Evolutionary conservation across 1,140 invertebrate species (phyloP).

Genomic region (Drosophila micromelanica): DNA sequence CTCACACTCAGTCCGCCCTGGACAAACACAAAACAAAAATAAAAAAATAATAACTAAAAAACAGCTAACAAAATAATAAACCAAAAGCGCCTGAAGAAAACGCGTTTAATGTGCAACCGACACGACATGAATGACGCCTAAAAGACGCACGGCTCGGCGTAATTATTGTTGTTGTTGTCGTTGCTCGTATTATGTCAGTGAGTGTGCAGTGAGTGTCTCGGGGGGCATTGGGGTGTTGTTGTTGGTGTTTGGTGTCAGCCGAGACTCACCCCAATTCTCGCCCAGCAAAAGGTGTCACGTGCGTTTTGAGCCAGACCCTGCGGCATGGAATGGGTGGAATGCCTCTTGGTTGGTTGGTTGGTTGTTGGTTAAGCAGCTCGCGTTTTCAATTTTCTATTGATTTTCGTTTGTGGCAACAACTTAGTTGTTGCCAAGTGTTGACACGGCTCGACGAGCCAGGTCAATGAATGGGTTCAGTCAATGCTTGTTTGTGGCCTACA

Average conservation of each 20-base stretch:
- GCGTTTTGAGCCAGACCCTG: constrained; percentile 6
- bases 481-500: constrained; percentile 22
- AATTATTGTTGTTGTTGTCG: constrained; percentile 35
- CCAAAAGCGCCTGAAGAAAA: constrained; percentile 23
- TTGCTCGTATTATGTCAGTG: constrained; percentile 36
- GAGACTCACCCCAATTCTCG: constrained; percentile 28
- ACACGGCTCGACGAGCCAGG: constrained; percentile 42
- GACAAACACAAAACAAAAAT: neutral
- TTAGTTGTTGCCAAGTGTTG: constrained; percentile 49
- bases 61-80: neutral
- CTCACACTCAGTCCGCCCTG: constrained; percentile 35
- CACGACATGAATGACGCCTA: constrained; percentile 81
- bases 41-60: constrained; percentile 27
- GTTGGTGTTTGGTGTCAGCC: constrained; percentile 1
- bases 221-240: too few species aligned
- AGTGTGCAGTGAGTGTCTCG: constrained; percentile 4
- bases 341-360: neutral
- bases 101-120: constrained; percentile 60
- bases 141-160: constrained; percentile 59
- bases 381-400: constrained; percentile 55
- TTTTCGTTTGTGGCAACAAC: constrained; percentile 46
- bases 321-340: neutral
- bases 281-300: constrained; percentile 56
- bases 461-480: constrained; percentile 38
- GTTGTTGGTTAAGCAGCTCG: constrained; percentile 35